Evolutionary conservation across 2,888 invertebrate genomes (phyloP).

Genomic region (Hesperia comma): DNA sequence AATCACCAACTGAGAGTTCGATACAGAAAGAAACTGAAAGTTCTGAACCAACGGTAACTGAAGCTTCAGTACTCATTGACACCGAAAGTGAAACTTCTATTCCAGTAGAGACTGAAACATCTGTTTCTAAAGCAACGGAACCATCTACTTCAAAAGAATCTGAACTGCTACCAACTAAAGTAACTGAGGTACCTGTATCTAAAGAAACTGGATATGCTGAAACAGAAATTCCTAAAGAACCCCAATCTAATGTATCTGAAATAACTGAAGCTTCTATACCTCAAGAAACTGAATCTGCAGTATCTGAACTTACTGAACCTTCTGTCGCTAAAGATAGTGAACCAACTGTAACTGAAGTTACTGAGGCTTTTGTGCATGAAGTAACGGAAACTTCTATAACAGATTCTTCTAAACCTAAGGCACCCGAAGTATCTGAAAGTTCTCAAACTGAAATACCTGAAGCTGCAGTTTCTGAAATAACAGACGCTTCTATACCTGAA

Average conservation of each 20-base stretch:
- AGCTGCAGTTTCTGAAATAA: slow-evolving; percentile 4
- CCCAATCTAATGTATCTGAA: not conserved
- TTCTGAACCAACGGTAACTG: slow-evolving; percentile 30
- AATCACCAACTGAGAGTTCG: slow-evolving; percentile 18
- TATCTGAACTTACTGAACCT: slow-evolving; percentile 3
- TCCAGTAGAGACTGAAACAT: slow-evolving; percentile 3
- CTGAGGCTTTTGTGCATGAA: not conserved
- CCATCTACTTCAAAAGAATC: slow-evolving; percentile 5
- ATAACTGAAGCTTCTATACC: slow-evolving; percentile 5
- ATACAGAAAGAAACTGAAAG: slow-evolving; percentile 19
- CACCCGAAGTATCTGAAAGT: not conserved
- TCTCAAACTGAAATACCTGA: slow-evolving; percentile 1
- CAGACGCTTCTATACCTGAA: not conserved
- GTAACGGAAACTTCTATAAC: slow-evolving; percentile 9
- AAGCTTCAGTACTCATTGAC: slow-evolving; percentile 16
- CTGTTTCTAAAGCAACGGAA: slow-evolving; percentile 3
- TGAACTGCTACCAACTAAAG: not conserved
- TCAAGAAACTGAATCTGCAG: slow-evolving; percentile 2
- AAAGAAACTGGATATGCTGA: slow-evolving; percentile 22
- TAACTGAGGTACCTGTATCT: slow-evolving; percentile 19
- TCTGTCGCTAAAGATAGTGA: not conserved
- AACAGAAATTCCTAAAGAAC: slow-evolving; percentile 25
- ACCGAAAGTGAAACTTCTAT: slow-evolving; percentile 1
- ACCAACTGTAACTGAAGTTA: slow-evolving; percentile 22
- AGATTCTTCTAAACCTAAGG: slow-evolving; percentile 5